Evolutionary conservation across 2,888 invertebrate genomes (phyloP), one percentile per base, ranked within the genome.

Genomic region (Lamellibrachia columna): DNA sequence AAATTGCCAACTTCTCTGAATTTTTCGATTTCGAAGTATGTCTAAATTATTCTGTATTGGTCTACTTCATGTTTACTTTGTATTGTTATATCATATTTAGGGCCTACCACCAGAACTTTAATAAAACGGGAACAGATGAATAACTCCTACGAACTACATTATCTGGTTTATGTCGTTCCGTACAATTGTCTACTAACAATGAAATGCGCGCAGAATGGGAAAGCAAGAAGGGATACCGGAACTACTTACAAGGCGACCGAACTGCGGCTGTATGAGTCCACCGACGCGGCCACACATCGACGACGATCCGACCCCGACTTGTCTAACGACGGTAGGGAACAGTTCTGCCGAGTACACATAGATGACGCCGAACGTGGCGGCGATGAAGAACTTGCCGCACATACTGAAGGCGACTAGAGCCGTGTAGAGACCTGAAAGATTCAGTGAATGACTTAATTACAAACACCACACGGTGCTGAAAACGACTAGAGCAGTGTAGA

Each of bases 261-360:
- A 92, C 90, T 93, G 93, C 53, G 93, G 93, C 53, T 93, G 93
- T 55, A 93, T 91, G 3, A 93, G 58, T 60, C 93, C 92, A 9
- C 93, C 93, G 6, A 93, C 53, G 11, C 93, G 92, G 52, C 93
- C 93, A 90, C 93, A 93, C 53, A 92, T 93, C 15, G 93, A 93
- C 28, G 93, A 91, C 11, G 92, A 93, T 40, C 93, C 93, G 2
- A 93, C 92, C 8, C 92, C 94, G 7, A 93, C 92, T 60, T 93
- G 92, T 91, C 94, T 92, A 4, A 94, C 92, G 3, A 94, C 94
- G n/a, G 94, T 94, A 0, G 94, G 94, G 93, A 93, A 94, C n/a
- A 94, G 92, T 90, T 94, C 94, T 4, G 93, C 93, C 6, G 93
- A 92, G 58, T 93, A 93, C n/a, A 93, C 92, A 90, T 93, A 93